Evolutionary conservation across 2,888 invertebrate genomes (phyloP).

Genomic region (Sesia apiformis): DNA sequence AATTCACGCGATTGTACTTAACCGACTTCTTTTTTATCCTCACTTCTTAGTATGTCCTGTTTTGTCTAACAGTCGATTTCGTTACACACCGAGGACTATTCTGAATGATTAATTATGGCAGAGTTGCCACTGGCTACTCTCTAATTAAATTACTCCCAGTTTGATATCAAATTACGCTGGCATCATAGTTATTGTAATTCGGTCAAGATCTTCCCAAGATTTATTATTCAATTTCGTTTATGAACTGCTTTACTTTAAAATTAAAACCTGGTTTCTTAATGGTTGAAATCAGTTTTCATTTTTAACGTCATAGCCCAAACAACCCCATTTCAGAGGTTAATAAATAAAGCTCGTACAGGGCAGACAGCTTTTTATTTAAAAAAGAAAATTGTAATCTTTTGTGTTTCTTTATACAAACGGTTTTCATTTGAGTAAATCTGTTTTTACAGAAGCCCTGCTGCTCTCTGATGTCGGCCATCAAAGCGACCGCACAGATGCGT

Average conservation of each 20-base stretch:
- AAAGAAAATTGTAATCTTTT: neutral
- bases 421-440: constrained; percentile 16
- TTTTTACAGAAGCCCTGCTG: constrained; percentile 1
- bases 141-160: constrained; percentile 24
- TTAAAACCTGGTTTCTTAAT: too few relatives aligned
- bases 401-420: constrained; percentile 2
- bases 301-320: too few relatives aligned
- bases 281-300: too few relatives aligned
- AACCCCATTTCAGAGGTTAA: too few relatives aligned
- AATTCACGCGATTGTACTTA: too few relatives aligned
- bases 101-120: constrained; percentile 32
- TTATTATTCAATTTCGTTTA: neutral
- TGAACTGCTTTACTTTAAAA: neutral
- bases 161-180: constrained; percentile 21
- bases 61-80: neutral
- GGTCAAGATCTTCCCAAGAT: neutral
- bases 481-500: neutral
- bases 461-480: neutral
- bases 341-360: too few relatives aligned
- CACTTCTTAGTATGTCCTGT: too few relatives aligned
- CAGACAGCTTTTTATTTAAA: neutral
- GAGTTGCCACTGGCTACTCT: constrained; percentile 9
- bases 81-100: constrained; percentile 22
- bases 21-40: too few relatives aligned
- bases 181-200: constrained; percentile 7